phyloP scores from a whole-genome alignment of 2,113 vertebrate genomes.

The Lepisosteus oculatus region DNA sequence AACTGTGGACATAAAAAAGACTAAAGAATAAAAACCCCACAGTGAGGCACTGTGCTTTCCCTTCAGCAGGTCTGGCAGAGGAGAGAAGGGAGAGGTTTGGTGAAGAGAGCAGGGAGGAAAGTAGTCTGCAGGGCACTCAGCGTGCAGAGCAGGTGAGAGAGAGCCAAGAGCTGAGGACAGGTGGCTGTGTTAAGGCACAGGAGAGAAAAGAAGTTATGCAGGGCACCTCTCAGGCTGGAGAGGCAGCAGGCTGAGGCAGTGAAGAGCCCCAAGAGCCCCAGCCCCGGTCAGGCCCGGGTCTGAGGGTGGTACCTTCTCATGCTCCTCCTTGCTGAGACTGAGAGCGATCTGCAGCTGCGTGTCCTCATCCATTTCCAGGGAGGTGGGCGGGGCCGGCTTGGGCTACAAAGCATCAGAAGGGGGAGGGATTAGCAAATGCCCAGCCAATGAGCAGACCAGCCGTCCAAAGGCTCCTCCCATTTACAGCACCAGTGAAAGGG shows the following conservation, averaged over 20 bases:
- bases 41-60: too few species aligned
- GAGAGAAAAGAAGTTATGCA: neutral
- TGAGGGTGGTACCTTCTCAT: conserved; percentile 67
- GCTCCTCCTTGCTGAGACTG: conserved; percentile 72
- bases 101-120: neutral
- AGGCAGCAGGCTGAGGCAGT: neutral
- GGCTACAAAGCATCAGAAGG: conserved; percentile 17
- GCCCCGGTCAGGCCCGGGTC: neutral
- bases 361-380: conserved; percentile 75
- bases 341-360: conserved; percentile 75
- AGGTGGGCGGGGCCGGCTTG: conserved; percentile 35
- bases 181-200: neutral
- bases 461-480: neutral
- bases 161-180: neutral
- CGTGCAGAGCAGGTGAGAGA: conserved; percentile 24
- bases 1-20: neutral
- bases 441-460: neutral
- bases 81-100: neutral
- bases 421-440: conserved; percentile 1
- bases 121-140: conserved; percentile 56
- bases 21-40: neutral
- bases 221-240: neutral
- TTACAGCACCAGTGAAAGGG: neutral
- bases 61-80: neutral
- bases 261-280: neutral